Evolutionary conservation across 1,140 invertebrate species (phyloP).

Genomic region (Atopsyche davidsoni): DNA sequence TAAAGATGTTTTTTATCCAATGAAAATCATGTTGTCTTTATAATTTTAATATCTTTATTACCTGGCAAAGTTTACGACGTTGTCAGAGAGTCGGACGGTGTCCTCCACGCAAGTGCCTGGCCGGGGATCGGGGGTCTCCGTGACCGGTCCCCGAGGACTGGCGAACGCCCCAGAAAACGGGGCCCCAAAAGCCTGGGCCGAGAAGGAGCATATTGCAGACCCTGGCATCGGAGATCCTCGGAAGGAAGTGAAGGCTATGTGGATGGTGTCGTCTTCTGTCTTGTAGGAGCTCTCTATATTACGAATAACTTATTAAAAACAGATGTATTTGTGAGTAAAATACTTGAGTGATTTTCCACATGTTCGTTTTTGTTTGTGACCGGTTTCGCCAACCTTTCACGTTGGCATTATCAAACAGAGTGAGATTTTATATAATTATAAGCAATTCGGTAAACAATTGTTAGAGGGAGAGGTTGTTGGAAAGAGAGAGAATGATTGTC

Average conservation of each 20-base stretch:
- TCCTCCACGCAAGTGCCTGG: constrained; percentile 23
- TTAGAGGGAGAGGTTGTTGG: too few relatives aligned
- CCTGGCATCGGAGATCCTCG: constrained; percentile 10
- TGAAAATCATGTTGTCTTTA: too few relatives aligned
- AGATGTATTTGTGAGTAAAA: too few relatives aligned
- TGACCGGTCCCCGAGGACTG: constrained; percentile 2
- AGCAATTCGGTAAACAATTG: too few relatives aligned
- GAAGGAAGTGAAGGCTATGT: constrained; percentile 16
- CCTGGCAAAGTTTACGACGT: constrained; percentile 22
- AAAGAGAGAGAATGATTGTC: too few relatives aligned
- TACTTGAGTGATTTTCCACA: too few relatives aligned
- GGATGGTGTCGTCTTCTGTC: not conserved
- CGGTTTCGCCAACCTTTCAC: too few relatives aligned
- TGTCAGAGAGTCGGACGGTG: constrained; percentile 18
- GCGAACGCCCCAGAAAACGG: constrained; percentile 22
- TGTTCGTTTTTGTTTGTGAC: too few relatives aligned
- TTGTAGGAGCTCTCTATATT: constrained; percentile 18
- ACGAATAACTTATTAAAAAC: not conserved
- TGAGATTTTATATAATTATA: too few relatives aligned
- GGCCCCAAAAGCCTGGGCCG: not conserved
- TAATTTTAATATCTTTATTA: too few relatives aligned
- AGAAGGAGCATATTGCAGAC: constrained; percentile 21
- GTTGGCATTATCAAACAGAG: too few relatives aligned
- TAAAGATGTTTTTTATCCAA: too few relatives aligned
- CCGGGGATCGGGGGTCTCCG: constrained; percentile 9